Base-by-base conservation (phyloP, 2,113 vertebrate genomes). In the Limnothrissa miodon region DNA sequence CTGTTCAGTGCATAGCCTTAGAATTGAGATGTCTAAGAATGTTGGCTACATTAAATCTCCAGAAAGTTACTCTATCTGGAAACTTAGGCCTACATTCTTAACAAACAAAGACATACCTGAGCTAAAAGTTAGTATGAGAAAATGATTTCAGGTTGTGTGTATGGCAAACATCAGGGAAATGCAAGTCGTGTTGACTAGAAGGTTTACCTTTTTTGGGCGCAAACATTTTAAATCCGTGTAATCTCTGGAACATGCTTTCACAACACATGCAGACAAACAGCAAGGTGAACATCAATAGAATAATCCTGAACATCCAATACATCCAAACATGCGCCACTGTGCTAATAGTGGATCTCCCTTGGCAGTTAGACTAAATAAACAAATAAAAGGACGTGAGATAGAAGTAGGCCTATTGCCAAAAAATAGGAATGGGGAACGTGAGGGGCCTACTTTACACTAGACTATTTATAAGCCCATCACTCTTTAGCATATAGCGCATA, bases 1-100 rank as follows among this genome's bases (percentile, higher is more conserved):
- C n/a, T 78, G 83, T 33, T 45, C 62, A 46, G 39, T 53, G 81
- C 42, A 23, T 78, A 66, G 78, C 51, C 51, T 62, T 33, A n/a
- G 78, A 39, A 83, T 36, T 74, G 45, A 46, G 74, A 81, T 81
- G 83, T 83, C 45, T 81, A n/a, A 62, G 29, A 46, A 45, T 2
- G 46, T 7, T 36, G n/a, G 5, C 4, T 25, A 17, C 6, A 25
- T 62, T 2, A 36, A 70, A 36, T 13, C 29, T 70, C 9, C 9
- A 33, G 25, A 29, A 29, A 29, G 59, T 7, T 62, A 74, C 66
- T 39, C 29, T 74, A 74, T 5, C 17, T 33, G 5, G 66, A 74
- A 66, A 66, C 15, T 70, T 36, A 36, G 29, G 10, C 59, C 6
- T 11, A 13, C 3, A 13, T 8, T 8, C 5, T 2, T 70, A 59